Conservation (phyloP, 2,888 invertebrate species). For the Congeria kusceri region DNA sequence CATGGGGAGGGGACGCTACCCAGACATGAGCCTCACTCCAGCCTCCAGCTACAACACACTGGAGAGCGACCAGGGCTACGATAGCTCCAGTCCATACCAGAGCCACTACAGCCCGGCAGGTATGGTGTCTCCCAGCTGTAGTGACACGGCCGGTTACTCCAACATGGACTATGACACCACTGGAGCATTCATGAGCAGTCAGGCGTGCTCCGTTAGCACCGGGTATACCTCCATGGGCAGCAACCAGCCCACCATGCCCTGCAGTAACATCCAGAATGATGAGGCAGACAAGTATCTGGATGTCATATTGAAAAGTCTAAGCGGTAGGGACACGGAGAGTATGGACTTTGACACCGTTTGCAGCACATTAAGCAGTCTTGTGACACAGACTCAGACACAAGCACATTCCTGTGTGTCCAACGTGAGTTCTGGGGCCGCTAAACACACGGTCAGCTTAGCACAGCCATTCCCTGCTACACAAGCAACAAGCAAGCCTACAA, state of each 20-base stretch:
- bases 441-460: background rate
- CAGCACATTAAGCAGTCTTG: too few relatives aligned
- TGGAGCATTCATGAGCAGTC: background rate
- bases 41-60: constrained; percentile 4
- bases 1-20: background rate
- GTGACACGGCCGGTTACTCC: constrained; percentile 16
- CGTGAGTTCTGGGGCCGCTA: too few relatives aligned
- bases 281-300: too few relatives aligned
- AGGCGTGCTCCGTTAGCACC: too few relatives aligned
- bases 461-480: background rate
- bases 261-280: too few relatives aligned
- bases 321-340: too few relatives aligned
- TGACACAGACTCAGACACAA: too few relatives aligned
- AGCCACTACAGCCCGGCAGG: constrained; percentile 38
- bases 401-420: too few relatives aligned
- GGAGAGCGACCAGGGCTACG: constrained; percentile 53
- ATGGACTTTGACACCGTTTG: too few relatives aligned
- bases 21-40: background rate
- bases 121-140: constrained; percentile 43
- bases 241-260: too few relatives aligned
- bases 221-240: too few relatives aligned
- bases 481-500: constrained; percentile 1
- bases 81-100: constrained; percentile 56
- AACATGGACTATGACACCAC: constrained; percentile 22
- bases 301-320: too few relatives aligned